Evolutionary conservation across 2,797 vertebrate species (phyloP), one percentile per base, ranked within the genome.

Genomic region (Argyrosomus regius): DNA sequence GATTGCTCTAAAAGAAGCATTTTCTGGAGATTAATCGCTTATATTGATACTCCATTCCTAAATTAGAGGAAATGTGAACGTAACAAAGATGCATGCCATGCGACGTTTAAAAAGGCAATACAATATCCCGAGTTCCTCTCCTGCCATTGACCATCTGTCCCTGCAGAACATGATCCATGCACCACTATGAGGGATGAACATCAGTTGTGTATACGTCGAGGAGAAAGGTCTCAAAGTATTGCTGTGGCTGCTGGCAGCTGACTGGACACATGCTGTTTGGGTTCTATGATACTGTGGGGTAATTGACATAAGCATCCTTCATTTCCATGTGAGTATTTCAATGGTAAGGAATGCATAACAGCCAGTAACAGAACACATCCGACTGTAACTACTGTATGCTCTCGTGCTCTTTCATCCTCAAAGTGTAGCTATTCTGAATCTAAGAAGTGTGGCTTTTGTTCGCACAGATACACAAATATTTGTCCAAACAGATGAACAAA

Each of bases 111-210:
- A 26, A 39, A 45, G 22, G 41, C 24, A 13, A 66, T 46, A 66
- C 26, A 28, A 71, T 48, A 35, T 20, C n/a, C 7, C 1, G 57
- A 26, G 26, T 65, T 68, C 35, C 35, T 49, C 8, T 63, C 31
- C 59, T 63, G n/a, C 41, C 49, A 71, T 12, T 45, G 48, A 41
- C 57, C 74, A 77, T 67, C 65, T 84, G 77, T 43, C 13, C 57
- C 22, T 58, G 56, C 24, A 72, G 17, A 67, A 74, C 50, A 50
- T 45, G 67, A 78, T 71, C 50, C 18, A 57, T 35, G 52, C 54
- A 35, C 24, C 48, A 11, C 39, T 1, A 20, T 26, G 12, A 39
- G 53, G 10, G 26, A 26, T 65, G 28, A 26, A 65, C 56, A 64
- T 24, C 18, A 22, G n/a, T 58, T 18, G 8, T 1, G 5, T 8